Evolutionary conservation across 2,113 vertebrate species (phyloP), one percentile per base, ranked within the genome.

Genomic region (Telmatochromis sp.): DNA sequence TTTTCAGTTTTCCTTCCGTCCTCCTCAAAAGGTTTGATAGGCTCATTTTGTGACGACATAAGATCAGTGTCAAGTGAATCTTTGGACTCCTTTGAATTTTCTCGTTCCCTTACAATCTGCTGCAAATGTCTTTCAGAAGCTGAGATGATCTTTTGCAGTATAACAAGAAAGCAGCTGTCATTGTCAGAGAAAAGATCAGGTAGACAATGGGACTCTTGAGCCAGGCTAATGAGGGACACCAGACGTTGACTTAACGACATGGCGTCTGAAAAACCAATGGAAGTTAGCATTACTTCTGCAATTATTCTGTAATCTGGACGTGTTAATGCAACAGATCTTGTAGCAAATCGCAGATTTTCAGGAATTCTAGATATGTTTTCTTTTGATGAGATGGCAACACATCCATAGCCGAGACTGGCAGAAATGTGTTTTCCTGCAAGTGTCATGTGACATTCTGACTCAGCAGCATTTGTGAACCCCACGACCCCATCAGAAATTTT

Each of bases 251-350:
- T 97, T 78, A 97, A 89, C 40, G n/a, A 84, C 4, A 73, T 17
- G 17, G 97, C 96, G 3, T 97, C 96, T 53, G 86, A 93, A 54
- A 98, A 96, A 19, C 97, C 98, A 3, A 94, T 92, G 4, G 96
- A 95, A 28, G 96, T 88, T 14, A 98, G 90, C 53, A 95, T 92
- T 60, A 97, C 95, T 90, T 98, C 97, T 4, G 96, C 93, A 31
- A 97, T 94, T 28, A 93, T 88, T 33, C 82, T 92, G 15, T 95
- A 92, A 88, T 97, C 94, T 3, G 97, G 97, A 33, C 91, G 79
- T 12, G 93, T 80, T 71, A 98, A 26, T 0, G 96, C 94, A 51
- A 98, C 75, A 2, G 98, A 96, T 81, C 98, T 97, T 28, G 96
- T 87, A 13, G 95, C 95, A 75, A 90, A 87, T 63, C 82, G 94